Percentiles rank a stretch among this genome's conserved stretches.
phyloP scores from a whole-genome alignment of 1,140 invertebrate species.

The Neodiprion lecontei region DNA sequence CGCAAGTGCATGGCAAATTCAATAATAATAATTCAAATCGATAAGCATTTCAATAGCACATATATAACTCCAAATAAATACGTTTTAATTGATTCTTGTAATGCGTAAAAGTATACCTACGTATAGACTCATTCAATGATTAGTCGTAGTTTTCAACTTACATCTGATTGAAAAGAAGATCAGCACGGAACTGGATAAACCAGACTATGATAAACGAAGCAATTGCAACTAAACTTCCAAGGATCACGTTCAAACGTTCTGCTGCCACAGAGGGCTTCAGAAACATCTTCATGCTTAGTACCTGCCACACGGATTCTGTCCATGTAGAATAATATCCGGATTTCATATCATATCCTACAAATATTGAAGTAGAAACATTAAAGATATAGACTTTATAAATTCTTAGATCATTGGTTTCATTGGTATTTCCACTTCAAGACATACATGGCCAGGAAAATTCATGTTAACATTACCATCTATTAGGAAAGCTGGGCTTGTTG shows the following conservation, averaged over 20 bases:
- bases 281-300: constrained; percentile 80
- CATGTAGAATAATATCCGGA: constrained; percentile 86
- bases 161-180: constrained; percentile 66
- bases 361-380: constrained; percentile 27
- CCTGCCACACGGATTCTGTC: constrained; percentile 89
- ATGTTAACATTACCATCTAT: constrained; percentile 66
- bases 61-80: too few species aligned
- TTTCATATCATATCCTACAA: constrained; percentile 79
- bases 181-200: constrained; percentile 71
- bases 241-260: constrained; percentile 70
- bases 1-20: too few species aligned
- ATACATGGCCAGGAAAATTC: constrained; percentile 14
- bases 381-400: constrained; percentile 16
- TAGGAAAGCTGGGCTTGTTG: constrained; percentile 82
- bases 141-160: constrained; percentile 27
- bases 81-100: too few species aligned
- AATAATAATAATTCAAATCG: too few species aligned
- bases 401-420: constrained; percentile 11
- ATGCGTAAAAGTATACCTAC: background rate
- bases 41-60: too few species aligned
- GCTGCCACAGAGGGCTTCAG: constrained; percentile 75
- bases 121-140: background rate
- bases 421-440: background rate
- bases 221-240: constrained; percentile 70
- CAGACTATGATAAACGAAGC: constrained; percentile 74